Evolutionary conservation across 2,888 invertebrate genomes (phyloP).

Genomic region (Scaptomyza parva): DNA sequence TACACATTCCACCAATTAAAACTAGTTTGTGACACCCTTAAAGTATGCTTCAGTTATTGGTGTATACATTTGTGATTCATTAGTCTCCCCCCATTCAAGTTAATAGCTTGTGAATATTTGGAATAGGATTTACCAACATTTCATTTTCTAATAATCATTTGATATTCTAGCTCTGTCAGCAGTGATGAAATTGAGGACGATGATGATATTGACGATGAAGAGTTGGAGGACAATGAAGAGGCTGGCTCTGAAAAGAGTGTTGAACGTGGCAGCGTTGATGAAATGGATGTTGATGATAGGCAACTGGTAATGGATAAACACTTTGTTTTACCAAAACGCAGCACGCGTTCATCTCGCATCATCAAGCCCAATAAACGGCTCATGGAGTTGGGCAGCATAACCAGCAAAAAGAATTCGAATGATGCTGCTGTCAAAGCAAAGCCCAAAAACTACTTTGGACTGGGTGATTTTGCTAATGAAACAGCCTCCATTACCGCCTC

Average conservation of each 20-base stretch:
- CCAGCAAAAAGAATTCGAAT: constrained; percentile 62
- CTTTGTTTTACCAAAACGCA: constrained; percentile 92
- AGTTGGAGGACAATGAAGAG: constrained; percentile 50
- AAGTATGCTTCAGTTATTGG: constrained; percentile 17
- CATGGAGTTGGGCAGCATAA: constrained; percentile 88
- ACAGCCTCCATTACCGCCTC: background rate
- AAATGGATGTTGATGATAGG: constrained; percentile 54
- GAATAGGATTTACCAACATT: too few species aligned
- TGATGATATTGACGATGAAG: constrained; percentile 48
- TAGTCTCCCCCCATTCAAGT: too few species aligned
- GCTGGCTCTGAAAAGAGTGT: constrained; percentile 53
- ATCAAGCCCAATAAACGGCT: constrained; percentile 95
- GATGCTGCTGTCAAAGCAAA: constrained; percentile 49
- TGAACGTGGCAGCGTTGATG: constrained; percentile 42
- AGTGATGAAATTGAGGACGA: constrained; percentile 61
- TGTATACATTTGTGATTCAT: too few species aligned
- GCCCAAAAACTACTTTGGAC: constrained; percentile 76
- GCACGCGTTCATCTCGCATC: constrained; percentile 93
- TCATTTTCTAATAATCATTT: background rate
- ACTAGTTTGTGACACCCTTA: constrained; percentile 6
- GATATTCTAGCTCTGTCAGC: constrained; percentile 35
- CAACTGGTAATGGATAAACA: constrained; percentile 81
- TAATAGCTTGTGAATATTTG: too few species aligned
- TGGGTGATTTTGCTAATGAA: constrained; percentile 52
- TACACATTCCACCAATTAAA: background rate